A percentile compares a stretch with the other conserved stretches of the same genome.
phyloP scores from a whole-genome alignment of 1,140 invertebrate genomes.

The Drosophila busckii region DNA sequence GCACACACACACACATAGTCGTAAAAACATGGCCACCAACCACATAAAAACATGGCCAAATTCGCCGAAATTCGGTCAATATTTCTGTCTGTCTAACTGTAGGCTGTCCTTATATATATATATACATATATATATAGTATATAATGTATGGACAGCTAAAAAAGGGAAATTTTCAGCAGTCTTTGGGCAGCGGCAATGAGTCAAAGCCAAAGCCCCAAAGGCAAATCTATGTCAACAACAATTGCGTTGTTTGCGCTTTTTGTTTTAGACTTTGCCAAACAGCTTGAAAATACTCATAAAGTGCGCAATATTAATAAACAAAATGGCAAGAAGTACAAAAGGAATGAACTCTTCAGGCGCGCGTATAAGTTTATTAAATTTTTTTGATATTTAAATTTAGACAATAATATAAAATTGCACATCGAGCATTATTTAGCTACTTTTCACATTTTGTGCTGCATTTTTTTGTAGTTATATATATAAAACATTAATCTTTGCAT shows the following conservation, averaged over 20 bases:
- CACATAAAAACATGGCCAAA: conserved; percentile 32
- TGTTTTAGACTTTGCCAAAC: not conserved
- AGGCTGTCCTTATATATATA: conserved; percentile 7
- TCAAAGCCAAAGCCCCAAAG: not conserved
- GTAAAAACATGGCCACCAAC: conserved; percentile 16
- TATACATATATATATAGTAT: conserved; percentile 3
- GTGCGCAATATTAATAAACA: not conserved
- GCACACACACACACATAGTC: conserved; percentile 18
- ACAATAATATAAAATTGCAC: no score
- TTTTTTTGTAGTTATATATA: no score
- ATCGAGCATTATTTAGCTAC: no score
- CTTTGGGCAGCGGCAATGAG: conserved; percentile 17
- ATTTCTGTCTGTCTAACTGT: conserved; percentile 37
- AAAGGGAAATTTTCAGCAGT: conserved; percentile 39
- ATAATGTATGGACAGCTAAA: conserved; percentile 7
- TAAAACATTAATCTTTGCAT: no score
- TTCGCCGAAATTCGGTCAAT: conserved; percentile 69
- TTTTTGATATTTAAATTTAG: no score
- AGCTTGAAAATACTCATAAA: not conserved
- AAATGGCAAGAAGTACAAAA: no score
- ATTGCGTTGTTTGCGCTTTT: conserved; percentile 40
- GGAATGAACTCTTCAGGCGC: no score
- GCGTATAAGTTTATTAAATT: no score
- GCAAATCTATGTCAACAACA: conserved; percentile 56
- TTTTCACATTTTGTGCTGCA: no score